Percentiles rank a stretch among this genome's conserved stretches.
Conservation (phyloP, 2,113 vertebrate genomes). For the Haemorhous mexicanus region DNA sequence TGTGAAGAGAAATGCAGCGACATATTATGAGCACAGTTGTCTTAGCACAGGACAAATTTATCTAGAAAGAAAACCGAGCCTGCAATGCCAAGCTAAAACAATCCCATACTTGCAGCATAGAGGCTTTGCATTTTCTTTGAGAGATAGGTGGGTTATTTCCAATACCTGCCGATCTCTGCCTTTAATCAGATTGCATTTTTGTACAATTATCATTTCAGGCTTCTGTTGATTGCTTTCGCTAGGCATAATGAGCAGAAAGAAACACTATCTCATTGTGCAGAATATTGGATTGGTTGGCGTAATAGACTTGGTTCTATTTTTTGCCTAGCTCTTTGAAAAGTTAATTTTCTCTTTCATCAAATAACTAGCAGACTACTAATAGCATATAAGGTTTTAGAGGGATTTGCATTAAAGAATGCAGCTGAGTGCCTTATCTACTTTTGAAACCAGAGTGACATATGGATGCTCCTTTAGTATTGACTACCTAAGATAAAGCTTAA, state of each 20-base stretch:
- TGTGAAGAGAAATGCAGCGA: too few relatives aligned
- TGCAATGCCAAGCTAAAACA: neutral
- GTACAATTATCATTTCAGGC: constrained; percentile 66
- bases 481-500: constrained; percentile 62
- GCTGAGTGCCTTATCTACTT: constrained; percentile 63
- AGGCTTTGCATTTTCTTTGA: constrained; percentile 21
- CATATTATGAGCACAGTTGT: neutral
- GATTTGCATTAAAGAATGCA: constrained; percentile 69
- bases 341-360: constrained; percentile 73
- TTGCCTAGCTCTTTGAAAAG: constrained; percentile 63
- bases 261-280: constrained; percentile 66
- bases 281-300: constrained; percentile 64
- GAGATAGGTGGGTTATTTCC: constrained; percentile 38
- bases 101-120: neutral
- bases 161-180: constrained; percentile 55
- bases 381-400: constrained; percentile 65
- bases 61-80: neutral
- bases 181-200: constrained; percentile 69
- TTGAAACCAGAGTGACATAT: constrained; percentile 58
- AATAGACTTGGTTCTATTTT: constrained; percentile 65
- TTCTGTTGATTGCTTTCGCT: constrained; percentile 64
- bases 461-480: constrained; percentile 52
- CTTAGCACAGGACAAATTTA: neutral
- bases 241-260: constrained; percentile 62
- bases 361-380: constrained; percentile 64